Evolutionary conservation across 2,113 vertebrate genomes (phyloP).

Genomic region (Carettochelys insculpta): DNA sequence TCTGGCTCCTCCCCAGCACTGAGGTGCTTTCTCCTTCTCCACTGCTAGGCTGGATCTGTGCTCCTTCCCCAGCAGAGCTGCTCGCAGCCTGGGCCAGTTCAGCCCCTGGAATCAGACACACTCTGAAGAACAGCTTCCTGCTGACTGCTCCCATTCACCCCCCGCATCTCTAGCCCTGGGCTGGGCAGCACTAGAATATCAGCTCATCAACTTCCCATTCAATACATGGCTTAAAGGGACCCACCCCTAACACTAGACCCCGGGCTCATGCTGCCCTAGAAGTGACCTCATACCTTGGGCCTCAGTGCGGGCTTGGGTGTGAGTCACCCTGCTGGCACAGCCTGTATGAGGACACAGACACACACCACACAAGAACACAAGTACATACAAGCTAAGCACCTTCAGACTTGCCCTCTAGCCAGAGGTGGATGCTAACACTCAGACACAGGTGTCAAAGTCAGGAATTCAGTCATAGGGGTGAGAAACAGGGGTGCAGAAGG

Average conservation of each 20-base stretch:
- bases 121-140: not conserved
- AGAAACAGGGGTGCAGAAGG: too few species aligned
- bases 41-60: not conserved
- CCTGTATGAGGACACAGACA: not conserved
- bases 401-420: too few species aligned
- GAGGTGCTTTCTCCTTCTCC: not conserved
- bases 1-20: not conserved
- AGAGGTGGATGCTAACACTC: too few species aligned
- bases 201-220: not conserved
- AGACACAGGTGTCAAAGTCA: accelerated
- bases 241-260: not conserved
- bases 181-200: not conserved
- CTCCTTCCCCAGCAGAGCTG: too few species aligned
- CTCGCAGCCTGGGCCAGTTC: not conserved
- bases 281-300: not conserved
- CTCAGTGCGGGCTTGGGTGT: not conserved
- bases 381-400: accelerated
- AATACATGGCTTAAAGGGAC: not conserved
- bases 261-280: not conserved
- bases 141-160: too few species aligned
- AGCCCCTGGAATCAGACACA: accelerated
- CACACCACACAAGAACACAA: not conserved
- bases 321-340: not conserved
- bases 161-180: not conserved
- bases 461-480: too few species aligned